Conservation (phyloP, 2,113 vertebrate species). For the Mirounga angustirostris region DNA sequence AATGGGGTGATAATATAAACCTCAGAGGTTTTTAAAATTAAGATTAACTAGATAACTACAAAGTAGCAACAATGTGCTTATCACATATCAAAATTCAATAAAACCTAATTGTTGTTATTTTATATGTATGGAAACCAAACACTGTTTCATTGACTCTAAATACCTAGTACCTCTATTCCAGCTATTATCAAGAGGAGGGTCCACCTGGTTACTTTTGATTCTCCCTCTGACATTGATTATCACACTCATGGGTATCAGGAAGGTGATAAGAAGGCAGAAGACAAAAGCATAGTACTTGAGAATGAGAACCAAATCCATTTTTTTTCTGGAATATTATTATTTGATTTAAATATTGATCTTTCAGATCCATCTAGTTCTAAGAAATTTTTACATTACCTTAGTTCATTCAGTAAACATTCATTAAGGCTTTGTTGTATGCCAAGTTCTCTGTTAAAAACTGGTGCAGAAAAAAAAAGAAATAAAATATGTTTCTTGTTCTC, state of each 20-base stretch:
- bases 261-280: background rate
- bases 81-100: background rate
- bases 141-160: background rate
- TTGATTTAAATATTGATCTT: conserved; percentile 13
- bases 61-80: background rate
- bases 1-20: background rate
- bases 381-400: background rate
- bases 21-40: background rate
- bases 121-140: background rate
- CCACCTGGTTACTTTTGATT: background rate
- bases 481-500: background rate
- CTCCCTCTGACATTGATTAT: background rate
- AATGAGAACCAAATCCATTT: background rate
- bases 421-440: background rate
- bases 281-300: background rate
- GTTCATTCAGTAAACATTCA: background rate
- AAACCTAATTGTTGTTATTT: background rate
- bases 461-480: background rate
- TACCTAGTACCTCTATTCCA: background rate
- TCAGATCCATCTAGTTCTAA: background rate
- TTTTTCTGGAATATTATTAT: background rate
- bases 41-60: background rate
- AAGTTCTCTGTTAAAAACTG: background rate
- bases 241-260: background rate
- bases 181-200: background rate